phyloP scores from a whole-genome alignment of 2,888 invertebrate species.

The Helleia helle region DNA sequence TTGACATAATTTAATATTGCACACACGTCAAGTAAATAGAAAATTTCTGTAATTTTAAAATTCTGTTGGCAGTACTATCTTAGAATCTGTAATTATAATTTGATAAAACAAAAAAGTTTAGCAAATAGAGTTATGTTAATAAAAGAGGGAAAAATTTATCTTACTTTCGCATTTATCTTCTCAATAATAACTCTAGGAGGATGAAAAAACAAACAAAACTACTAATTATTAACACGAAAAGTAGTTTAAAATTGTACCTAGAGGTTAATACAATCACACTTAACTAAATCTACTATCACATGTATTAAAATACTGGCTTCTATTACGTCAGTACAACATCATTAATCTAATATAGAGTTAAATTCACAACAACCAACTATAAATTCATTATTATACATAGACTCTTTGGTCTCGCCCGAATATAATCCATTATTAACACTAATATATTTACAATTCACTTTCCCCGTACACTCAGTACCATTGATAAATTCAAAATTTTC shows the following conservation, averaged over 20 bases:
- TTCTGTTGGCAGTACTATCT: neutral
- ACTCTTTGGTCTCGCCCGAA: slow-evolving; percentile 56
- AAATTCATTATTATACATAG: slow-evolving; percentile 33
- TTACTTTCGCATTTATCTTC: too few relatives aligned
- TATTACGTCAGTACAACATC: slow-evolving; percentile 37
- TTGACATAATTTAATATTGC: neutral
- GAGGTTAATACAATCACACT: slow-evolving; percentile 25
- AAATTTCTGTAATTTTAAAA: too few relatives aligned
- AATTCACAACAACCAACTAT: slow-evolving; percentile 54
- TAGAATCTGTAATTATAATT: slow-evolving; percentile 10
- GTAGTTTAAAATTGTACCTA: slow-evolving; percentile 7
- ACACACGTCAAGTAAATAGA: neutral
- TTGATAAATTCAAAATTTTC: slow-evolving; percentile 9
- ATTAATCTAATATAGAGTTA: slow-evolving; percentile 33
- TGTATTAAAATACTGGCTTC: slow-evolving; percentile 64
- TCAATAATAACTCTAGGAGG: too few relatives aligned
- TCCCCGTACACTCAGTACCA: slow-evolving; percentile 15
- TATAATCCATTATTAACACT: slow-evolving; percentile 11
- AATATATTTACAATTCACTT: slow-evolving; percentile 15
- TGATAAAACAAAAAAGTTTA: too few relatives aligned
- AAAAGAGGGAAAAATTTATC: too few relatives aligned
- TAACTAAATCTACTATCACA: slow-evolving; percentile 61
- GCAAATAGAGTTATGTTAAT: too few relatives aligned
- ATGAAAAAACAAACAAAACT: neutral
- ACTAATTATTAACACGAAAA: neutral